Evolutionary conservation across 2,888 invertebrate genomes (phyloP).

Genomic region (Megamerina dolium): DNA sequence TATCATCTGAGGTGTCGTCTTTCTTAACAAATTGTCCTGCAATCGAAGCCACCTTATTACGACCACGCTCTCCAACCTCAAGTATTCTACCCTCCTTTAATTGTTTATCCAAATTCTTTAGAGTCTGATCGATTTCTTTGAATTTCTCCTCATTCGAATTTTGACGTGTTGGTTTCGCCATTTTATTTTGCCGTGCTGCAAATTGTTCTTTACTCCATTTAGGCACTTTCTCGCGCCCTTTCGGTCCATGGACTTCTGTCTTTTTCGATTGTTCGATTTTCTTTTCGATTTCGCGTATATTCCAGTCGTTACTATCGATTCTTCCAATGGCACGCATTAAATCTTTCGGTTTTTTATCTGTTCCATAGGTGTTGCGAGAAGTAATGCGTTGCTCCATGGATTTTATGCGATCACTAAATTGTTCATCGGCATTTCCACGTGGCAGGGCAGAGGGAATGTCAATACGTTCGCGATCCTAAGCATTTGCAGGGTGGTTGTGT

Average conservation of each 20-base stretch:
- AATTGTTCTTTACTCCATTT: conserved; percentile 84
- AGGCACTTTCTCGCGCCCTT: conserved; percentile 69
- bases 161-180: conserved; percentile 61
- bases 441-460: conserved; percentile 46
- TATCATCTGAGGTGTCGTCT: conserved; percentile 47
- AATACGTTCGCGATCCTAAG: conserved; percentile 48
- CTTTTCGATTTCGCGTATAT: conserved; percentile 82
- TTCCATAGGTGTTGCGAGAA: conserved; percentile 52
- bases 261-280: conserved; percentile 64
- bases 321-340: conserved; percentile 80
- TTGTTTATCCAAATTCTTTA: conserved; percentile 66
- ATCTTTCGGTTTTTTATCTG: conserved; percentile 77
- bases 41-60: conserved; percentile 78
- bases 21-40: conserved; percentile 66
- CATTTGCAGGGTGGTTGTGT: conserved; percentile 4
- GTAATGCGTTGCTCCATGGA: conserved; percentile 75
- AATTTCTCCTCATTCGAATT: conserved; percentile 58
- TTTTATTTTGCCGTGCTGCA: conserved; percentile 62
- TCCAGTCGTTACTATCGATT: conserved; percentile 86
- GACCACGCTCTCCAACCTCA: conserved; percentile 58
- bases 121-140: conserved; percentile 65
- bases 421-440: conserved; percentile 43
- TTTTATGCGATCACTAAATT: conserved; percentile 55
- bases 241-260: conserved; percentile 45
- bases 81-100: conserved; percentile 70